Evolutionary conservation across 2,797 vertebrate species (phyloP).

Genomic region (Tragopan temminckii): DNA sequence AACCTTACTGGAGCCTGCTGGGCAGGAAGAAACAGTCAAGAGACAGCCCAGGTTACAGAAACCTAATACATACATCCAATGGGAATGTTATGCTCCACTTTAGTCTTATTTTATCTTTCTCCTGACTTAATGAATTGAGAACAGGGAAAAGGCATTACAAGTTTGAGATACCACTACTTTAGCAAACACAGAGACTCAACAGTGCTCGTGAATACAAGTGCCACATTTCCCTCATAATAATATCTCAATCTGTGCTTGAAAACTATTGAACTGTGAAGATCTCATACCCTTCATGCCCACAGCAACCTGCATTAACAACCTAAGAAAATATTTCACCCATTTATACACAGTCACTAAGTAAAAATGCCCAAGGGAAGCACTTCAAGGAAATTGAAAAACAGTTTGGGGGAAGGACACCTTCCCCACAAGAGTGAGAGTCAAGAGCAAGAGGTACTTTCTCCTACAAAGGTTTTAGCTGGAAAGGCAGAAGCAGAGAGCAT

Average conservation of each 20-base stretch:
- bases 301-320: neutral
- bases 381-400: neutral
- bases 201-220: neutral
- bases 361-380: neutral
- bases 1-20: neutral
- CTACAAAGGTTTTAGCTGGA: neutral
- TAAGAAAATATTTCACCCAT: neutral
- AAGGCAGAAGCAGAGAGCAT: neutral
- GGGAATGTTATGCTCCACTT: neutral
- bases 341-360: neutral
- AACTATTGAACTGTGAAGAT: neutral
- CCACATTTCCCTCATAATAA: neutral
- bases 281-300: neutral
- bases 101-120: neutral
- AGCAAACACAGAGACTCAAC: neutral
- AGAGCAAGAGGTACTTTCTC: neutral
- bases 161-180: neutral
- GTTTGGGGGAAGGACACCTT: neutral
- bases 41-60: neutral
- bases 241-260: neutral
- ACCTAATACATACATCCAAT: neutral
- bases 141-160: neutral
- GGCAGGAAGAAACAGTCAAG: neutral
- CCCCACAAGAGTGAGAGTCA: neutral
- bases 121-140: neutral